Conservation (phyloP, 2,888 invertebrate species). For the Drosophila pullipes region DNA sequence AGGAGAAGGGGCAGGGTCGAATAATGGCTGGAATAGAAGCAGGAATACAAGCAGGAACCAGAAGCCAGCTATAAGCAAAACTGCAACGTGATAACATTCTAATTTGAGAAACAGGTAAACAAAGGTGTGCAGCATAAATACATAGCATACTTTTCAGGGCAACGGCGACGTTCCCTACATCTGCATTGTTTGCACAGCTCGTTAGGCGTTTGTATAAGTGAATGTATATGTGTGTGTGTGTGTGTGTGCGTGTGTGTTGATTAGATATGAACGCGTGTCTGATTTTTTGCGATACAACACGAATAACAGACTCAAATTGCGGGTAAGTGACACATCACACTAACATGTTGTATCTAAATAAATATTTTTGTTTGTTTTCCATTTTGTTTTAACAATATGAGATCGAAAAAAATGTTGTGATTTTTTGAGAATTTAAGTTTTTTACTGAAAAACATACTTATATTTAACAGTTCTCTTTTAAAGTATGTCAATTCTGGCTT, state of each 20-base stretch:
- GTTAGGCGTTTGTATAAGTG: conserved; percentile 11
- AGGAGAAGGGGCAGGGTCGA: not conserved
- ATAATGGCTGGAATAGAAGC: not conserved
- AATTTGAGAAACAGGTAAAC: conserved; percentile 59
- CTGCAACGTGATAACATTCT: conserved; percentile 62
- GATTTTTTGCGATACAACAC: conserved; percentile 2
- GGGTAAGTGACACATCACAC: not conserved
- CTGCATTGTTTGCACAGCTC: conserved; percentile 44
- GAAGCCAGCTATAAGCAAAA: conserved; percentile 48
- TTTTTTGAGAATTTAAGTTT: not conserved
- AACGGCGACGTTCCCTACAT: conserved; percentile 20
- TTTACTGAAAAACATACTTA: not conserved
- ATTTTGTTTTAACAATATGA: not conserved
- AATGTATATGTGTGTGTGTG: not conserved
- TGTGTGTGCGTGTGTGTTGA: conserved; percentile 8
- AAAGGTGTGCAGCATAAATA: conserved; percentile 40
- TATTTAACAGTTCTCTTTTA: too few species aligned
- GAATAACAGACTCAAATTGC: not conserved
- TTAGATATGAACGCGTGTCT: conserved; percentile 27
- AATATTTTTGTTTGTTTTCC: not conserved
- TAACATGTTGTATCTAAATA: not conserved
- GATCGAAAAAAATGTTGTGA: too few species aligned
- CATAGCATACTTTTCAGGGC: conserved; percentile 56
- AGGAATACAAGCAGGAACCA: conserved; percentile 37
- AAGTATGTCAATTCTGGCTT: not conserved